phyloP scores from a whole-genome alignment of 2,113 vertebrate species.

The Mormyrus iriodes region DNA sequence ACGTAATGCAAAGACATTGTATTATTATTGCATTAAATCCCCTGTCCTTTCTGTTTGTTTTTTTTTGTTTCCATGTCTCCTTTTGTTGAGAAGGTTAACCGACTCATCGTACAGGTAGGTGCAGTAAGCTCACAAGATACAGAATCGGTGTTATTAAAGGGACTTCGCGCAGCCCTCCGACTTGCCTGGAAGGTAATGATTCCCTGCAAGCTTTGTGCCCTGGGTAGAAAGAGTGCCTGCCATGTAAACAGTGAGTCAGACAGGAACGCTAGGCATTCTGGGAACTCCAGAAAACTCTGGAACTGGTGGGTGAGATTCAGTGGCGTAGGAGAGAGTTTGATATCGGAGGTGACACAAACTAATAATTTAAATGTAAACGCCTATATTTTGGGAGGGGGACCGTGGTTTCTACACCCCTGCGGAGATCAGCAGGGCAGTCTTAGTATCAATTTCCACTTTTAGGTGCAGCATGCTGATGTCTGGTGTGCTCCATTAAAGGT shows the following conservation, averaged over 20 bases:
- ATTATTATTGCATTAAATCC: background rate
- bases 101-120: background rate
- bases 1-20: background rate
- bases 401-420: too few species aligned
- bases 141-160: conserved; percentile 15
- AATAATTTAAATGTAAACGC: background rate
- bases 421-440: background rate
- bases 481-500: background rate
- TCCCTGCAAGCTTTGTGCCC: conserved; percentile 3
- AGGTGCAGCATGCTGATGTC: background rate
- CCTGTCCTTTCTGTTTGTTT: background rate
- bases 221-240: conserved; percentile 23
- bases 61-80: background rate
- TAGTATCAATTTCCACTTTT: background rate
- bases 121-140: background rate
- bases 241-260: background rate
- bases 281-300: background rate
- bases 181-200: conserved; percentile 11
- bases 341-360: background rate
- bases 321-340: background rate
- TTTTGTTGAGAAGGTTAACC: background rate
- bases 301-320: background rate
- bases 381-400: background rate
- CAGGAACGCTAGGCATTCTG: background rate
- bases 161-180: background rate